Conservation (phyloP, 2,888 invertebrate genomes). For the Aporophyla nigra region DNA sequence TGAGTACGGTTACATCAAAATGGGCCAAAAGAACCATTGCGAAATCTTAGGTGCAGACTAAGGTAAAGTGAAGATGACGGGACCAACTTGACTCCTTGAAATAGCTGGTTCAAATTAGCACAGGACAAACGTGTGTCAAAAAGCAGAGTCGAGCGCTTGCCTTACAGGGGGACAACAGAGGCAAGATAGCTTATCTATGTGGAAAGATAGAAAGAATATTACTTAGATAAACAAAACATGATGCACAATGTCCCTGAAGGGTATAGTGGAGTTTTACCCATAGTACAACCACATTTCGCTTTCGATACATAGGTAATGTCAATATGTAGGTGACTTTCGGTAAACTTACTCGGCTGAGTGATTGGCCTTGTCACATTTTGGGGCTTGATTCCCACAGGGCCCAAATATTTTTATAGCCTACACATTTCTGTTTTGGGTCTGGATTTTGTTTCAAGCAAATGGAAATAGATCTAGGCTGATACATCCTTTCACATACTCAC, state of each 20-base stretch:
- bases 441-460: neutral
- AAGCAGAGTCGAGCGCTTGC: neutral
- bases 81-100: neutral
- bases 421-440: neutral
- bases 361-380: slow-evolving; percentile 17
- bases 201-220: neutral
- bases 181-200: neutral
- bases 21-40: neutral
- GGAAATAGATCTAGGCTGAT: too few species aligned
- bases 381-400: slow-evolving; percentile 1
- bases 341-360: slow-evolving; percentile 12
- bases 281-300: neutral
- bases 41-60: neutral
- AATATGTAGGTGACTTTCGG: neutral
- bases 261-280: too few species aligned
- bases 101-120: too few species aligned
- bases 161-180: neutral
- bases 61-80: too few species aligned
- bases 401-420: neutral
- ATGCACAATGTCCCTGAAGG: neutral
- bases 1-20: neutral
- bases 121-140: neutral
- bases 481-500: neutral
- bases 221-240: neutral
- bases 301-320: neutral